Percentiles rank a stretch among this genome's conserved stretches.
Conservation (phyloP, 2,888 invertebrate genomes). For the Lymantria dispar region DNA sequence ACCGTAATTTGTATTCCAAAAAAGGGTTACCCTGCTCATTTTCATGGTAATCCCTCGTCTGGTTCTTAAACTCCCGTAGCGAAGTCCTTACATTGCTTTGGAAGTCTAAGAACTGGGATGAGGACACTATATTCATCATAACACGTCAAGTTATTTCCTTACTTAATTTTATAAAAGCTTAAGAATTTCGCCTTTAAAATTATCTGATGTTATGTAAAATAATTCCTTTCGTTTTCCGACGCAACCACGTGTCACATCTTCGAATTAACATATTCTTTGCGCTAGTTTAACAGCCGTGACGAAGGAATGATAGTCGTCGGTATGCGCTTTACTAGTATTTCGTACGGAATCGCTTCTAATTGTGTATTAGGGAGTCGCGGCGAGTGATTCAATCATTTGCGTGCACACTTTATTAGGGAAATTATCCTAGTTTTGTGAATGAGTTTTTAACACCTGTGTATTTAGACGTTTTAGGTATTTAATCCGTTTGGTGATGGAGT, state of each 20-base stretch:
- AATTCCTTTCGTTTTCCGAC: background rate
- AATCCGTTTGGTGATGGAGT: no score
- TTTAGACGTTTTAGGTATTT: background rate
- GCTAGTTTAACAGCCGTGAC: slow-evolving; percentile 38
- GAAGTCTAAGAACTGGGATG: no score
- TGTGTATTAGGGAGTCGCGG: slow-evolving; percentile 34
- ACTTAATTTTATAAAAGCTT: no score
- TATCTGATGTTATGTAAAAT: no score
- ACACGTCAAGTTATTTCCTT: no score
- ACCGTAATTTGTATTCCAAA: no score
- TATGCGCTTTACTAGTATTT: slow-evolving; percentile 40
- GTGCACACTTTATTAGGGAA: background rate
- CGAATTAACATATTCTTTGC: slow-evolving; percentile 27
- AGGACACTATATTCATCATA: no score
- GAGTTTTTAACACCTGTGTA: background rate
- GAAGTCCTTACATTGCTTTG: no score
- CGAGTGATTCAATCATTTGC: slow-evolving; percentile 32
- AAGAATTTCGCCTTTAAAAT: no score
- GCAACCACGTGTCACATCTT: slow-evolving; percentile 1
- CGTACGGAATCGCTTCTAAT: slow-evolving; percentile 40
- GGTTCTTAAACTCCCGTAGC: no score
- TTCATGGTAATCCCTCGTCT: no score
- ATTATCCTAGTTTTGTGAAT: background rate
- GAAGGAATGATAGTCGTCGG: slow-evolving; percentile 41
- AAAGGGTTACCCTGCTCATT: no score